Conservation (phyloP, 1,140 invertebrate species). For the Cyrtorhinus lividipennis region DNA sequence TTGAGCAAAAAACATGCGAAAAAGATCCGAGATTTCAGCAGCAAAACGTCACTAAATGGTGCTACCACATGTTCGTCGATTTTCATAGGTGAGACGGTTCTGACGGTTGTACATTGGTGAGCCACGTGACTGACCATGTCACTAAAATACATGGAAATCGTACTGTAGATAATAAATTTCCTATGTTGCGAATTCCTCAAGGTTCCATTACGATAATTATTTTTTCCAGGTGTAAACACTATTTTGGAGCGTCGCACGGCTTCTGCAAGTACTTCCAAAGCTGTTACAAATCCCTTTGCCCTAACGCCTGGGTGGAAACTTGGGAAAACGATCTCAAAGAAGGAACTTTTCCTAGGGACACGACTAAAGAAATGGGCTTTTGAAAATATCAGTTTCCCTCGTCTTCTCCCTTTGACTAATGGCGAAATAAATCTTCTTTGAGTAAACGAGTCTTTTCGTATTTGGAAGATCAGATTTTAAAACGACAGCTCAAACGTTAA, state of each 20-base stretch:
- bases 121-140: no score
- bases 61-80: constrained; percentile 19
- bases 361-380: constrained; percentile 17
- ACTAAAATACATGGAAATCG: no score
- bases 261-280: constrained; percentile 87
- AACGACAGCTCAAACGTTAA: no score
- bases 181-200: no score
- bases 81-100: constrained; percentile 16
- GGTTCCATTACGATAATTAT: no score
- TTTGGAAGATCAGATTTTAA: no score
- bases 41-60: constrained; percentile 17
- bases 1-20: not conserved
- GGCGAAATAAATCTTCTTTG: no score
- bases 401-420: no score
- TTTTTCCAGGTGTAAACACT: constrained; percentile 50
- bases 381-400: not conserved
- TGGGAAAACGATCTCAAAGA: constrained; percentile 74
- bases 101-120: no score
- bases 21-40: constrained; percentile 15
- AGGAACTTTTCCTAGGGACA: constrained; percentile 46
- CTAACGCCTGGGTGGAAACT: constrained; percentile 74
- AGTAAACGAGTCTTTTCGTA: no score
- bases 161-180: not conserved
- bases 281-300: constrained; percentile 71
- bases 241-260: constrained; percentile 71